phyloP scores from a whole-genome alignment of 2,888 invertebrate genomes.

The Thereva unica region DNA sequence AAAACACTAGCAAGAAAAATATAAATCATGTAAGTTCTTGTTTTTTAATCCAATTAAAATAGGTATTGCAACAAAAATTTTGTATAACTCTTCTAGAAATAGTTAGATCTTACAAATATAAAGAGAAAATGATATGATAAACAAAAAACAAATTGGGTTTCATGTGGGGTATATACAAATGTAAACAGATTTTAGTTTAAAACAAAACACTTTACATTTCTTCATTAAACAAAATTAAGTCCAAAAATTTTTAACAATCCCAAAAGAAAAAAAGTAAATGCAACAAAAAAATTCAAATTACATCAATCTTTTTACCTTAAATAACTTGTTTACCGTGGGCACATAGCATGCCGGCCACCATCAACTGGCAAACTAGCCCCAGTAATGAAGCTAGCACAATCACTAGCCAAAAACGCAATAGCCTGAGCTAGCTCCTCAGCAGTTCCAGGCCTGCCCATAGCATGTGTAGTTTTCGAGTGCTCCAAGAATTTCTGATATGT shows the following conservation, averaged over 20 bases:
- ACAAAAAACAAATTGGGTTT: too few species aligned
- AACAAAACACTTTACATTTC: too few species aligned
- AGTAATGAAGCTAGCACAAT: slow-evolving; percentile 86
- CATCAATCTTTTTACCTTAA: background rate
- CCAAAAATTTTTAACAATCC: slow-evolving; percentile 1
- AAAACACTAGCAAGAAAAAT: too few species aligned
- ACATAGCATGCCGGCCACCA: slow-evolving; percentile 93
- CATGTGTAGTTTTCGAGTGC: slow-evolving; percentile 84
- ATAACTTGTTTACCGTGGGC: slow-evolving; percentile 72
- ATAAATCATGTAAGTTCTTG: too few species aligned
- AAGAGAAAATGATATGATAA: too few species aligned
- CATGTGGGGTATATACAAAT: too few species aligned
- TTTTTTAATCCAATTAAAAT: too few species aligned
- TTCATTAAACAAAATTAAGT: background rate
- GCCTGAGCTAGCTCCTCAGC: slow-evolving; percentile 85
- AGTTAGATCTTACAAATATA: too few species aligned
- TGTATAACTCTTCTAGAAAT: too few species aligned
- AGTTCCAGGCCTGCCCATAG: slow-evolving; percentile 83
- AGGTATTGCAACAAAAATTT: too few species aligned
- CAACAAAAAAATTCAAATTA: background rate
- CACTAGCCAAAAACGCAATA: slow-evolving; percentile 90
- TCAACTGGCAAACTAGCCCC: slow-evolving; percentile 89
- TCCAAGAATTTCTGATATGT: slow-evolving; percentile 84
- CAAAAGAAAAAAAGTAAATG: slow-evolving; percentile 6
- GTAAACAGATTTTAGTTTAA: too few species aligned